Base-by-base conservation (phyloP, 2,113 vertebrate species). In the Cranoglanis bouderius region DNA sequence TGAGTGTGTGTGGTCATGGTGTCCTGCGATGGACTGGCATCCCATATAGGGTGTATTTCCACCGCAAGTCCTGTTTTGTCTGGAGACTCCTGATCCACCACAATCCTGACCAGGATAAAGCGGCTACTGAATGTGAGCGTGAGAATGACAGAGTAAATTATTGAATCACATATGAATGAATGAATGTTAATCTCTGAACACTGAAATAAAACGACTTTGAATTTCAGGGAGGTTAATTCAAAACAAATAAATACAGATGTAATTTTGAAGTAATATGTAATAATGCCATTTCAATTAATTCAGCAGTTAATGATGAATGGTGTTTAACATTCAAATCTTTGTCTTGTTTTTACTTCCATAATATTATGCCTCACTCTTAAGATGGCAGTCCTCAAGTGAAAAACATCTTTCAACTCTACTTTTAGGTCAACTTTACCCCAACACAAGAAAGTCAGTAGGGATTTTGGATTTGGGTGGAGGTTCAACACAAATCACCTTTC, bases 401-500 rank as follows among this genome's bases (percentile, higher is more conserved):
- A 49, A 57, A 59, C 6, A 29, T 46, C 38, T 55, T 81, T 55
- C 13, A 67, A 32, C 13, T 85, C 67, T 92, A 1, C 38, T 89
- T 95, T 95, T 93, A 99, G 98, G 97, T 94, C 97, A 97, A 89
- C 94, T 99, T 88, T 94, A 95, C 65, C 91, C 94, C 88, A 94
- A 92, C 61, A 93, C 91, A 81, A 94, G 94, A 86, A 94, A 94
- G 85, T 98, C 97, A 2, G 94, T 97, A 88, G 98, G 98, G 38
- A 99, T 95, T 91, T 93, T 99, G 94, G 98, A 99, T 93, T 92
- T 99, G 90, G 98, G 98, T 82, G 98, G 98, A 92, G 98, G 97
- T 88, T 99, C 98, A 70, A 99, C 98, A 0, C 98, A 99, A 91
- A 98, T 99, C 92, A 99, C 98, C 0, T 99, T 99, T 90, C 95